phyloP scores from a whole-genome alignment of 2,888 invertebrate genomes.

The Aelia acuminata region DNA sequence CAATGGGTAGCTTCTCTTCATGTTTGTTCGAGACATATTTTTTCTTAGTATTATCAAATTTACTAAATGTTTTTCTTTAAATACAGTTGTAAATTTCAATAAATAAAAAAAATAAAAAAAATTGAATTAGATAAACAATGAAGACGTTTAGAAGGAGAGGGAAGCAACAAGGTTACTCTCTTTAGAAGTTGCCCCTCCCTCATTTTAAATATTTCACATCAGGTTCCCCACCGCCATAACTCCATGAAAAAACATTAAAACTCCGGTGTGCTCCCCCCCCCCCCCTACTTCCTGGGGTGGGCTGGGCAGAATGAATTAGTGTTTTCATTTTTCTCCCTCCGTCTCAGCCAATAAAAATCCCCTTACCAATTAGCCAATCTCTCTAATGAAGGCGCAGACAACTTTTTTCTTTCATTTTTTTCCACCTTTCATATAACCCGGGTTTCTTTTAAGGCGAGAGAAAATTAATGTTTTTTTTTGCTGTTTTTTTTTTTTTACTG shows the following conservation, averaged over 20 bases:
- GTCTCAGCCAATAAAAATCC: constrained; percentile 62
- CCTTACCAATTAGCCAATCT: constrained; percentile 57
- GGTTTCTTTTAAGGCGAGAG: constrained; percentile 13
- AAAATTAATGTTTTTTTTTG: constrained; percentile 44
- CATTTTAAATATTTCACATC: constrained; percentile 50
- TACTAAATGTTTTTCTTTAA: no score
- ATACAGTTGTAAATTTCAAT: no score
- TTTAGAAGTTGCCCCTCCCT: background rate
- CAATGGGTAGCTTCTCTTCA: no score
- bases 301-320: constrained; percentile 62
- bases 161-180: background rate
- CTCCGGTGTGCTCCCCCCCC: background rate
- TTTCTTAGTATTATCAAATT: no score
- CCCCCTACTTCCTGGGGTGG: no score
- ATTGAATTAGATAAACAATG: no score
- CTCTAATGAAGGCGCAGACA: constrained; percentile 56
- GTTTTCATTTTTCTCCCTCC: constrained; percentile 63
- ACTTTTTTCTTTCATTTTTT: constrained; percentile 37
- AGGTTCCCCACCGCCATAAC: constrained; percentile 8
- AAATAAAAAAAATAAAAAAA: no score
- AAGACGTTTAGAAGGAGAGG: no score
- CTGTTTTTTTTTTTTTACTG: background rate
- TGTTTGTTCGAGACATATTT: no score
- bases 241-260: constrained; percentile 55
- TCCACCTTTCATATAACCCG: background rate